Evolutionary conservation across 2,797 vertebrate species (phyloP).

Genomic region (Syngnathus acus): DNA sequence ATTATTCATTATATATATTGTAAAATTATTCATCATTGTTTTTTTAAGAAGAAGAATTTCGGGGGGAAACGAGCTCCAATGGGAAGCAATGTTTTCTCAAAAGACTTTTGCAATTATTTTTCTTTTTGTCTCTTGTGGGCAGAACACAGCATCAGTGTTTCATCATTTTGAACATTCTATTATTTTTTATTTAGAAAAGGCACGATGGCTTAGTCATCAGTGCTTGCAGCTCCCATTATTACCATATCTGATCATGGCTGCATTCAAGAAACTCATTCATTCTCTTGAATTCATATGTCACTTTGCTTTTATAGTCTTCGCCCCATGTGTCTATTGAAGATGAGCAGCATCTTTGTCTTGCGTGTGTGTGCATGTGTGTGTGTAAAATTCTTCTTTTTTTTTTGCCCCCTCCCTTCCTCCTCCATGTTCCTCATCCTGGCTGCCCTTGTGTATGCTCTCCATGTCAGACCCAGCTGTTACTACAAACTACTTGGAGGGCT

Average conservation of each 20-base stretch:
- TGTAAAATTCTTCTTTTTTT: constrained; percentile 35
- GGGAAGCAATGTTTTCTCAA: background rate
- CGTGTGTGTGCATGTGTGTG: constrained; percentile 8
- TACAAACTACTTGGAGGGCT: constrained; percentile 77
- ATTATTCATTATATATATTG: background rate
- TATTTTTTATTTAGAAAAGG: no score
- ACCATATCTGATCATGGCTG: constrained; percentile 11
- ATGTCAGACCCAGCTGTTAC: constrained; percentile 82
- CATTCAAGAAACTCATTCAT: constrained; percentile 7
- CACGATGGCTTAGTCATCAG: background rate
- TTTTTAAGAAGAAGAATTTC: no score
- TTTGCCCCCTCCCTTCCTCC: constrained; percentile 28
- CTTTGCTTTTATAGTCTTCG: background rate
- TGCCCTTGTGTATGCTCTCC: constrained; percentile 76
- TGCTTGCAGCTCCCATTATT: constrained; percentile 8
- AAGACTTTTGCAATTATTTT: background rate
- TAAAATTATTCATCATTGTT: no score
- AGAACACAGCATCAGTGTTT: background rate
- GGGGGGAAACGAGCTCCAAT: no score
- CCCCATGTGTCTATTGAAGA: constrained; percentile 12
- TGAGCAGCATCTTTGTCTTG: constrained; percentile 44
- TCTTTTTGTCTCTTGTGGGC: no score
- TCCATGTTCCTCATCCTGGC: constrained; percentile 62
- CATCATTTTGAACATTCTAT: background rate
- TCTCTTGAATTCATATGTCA: constrained; percentile 2